Base-by-base conservation (phyloP, 1,140 invertebrate genomes). In the Leptinotarsa defecta region DNA sequence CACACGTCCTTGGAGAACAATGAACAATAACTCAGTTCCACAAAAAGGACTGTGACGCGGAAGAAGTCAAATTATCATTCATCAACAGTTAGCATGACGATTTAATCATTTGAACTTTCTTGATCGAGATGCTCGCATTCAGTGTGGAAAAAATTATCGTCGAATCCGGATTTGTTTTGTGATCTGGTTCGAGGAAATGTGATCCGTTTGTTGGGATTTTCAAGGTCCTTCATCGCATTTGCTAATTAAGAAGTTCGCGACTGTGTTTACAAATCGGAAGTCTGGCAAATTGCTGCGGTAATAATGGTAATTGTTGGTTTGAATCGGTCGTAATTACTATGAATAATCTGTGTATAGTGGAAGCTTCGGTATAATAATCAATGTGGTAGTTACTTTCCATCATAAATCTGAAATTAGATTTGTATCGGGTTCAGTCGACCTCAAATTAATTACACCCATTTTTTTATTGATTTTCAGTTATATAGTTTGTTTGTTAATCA, bases 211-310 rank as follows among this genome's bases (percentile, higher is more conserved):
- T 57, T 57, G 15, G 15, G 15, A 57, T 19, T 43, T 57, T 57
- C 52, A 57, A 57, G 52, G 52, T 57, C 52, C n/a, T 57, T 57
- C 4, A n/a, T 17, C 52, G 52, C 52, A 57, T 15, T 57, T 15
- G n/a, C 17, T 57, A 57, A 57, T 57, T 57, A 57, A 57, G 52
- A 57, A 57, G 52, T 57, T 57, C n/a, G 17, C 52, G 52, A 57
- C 17, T 57, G 52, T 57, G 52, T 57, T 57, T 57, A 57, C 52
- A 57, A 57, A 57, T 57, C 52, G 52, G 52, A 57, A 57, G 52
- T 57, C 15, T 57, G 52, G 52, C 6, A 57, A 57, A 57, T 57
- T 19, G 52, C n/a, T 1, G 52, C 15, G 15, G 52, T 57, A 57
- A 57, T 57, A 57, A 57, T 57, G n/a, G 52, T 57, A 57, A 57